Percentiles rank a stretch among this genome's conserved stretches.
These are phyloP conservation scores for Dusona sp. DNA, from an alignment of 2,888 invertebrate species.

Conservation along the genomic window DNA sequence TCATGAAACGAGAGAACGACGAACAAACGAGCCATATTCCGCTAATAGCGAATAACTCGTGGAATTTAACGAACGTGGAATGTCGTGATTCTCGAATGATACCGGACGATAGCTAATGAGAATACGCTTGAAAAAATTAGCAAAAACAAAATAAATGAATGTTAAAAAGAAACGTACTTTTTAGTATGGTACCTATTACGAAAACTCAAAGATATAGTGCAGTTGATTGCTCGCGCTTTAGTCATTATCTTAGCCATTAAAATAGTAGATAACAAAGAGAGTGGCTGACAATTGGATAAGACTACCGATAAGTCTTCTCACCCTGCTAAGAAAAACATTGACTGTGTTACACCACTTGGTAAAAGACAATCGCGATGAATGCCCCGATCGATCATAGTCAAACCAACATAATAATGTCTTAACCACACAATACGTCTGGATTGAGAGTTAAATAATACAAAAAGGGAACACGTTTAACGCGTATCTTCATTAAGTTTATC, in stretches of 20 bases:
- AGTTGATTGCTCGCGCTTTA: not conserved
- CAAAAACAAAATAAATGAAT: not conserved
- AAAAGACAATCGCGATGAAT: slow-evolving; percentile 38
- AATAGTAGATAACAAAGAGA: not conserved
- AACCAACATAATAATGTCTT: slow-evolving; percentile 31
- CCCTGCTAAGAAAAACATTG: not conserved
- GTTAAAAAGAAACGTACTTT: not conserved
- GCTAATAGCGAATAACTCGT: slow-evolving; percentile 55
- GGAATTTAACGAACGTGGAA: slow-evolving; percentile 49
- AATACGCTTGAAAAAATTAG: not conserved
- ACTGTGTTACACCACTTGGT: slow-evolving; percentile 8
- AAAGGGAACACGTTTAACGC: slow-evolving; percentile 4
- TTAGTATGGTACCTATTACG: not conserved
- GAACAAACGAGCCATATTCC: slow-evolving; percentile 53
- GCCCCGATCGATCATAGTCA: slow-evolving; percentile 56
- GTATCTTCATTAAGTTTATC: slow-evolving; percentile 48
- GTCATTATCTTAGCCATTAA: not conserved
- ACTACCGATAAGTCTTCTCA: not conserved
- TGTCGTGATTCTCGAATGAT: slow-evolving; percentile 35
- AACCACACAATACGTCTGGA: slow-evolving; percentile 28
- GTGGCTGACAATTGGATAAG: slow-evolving; percentile 15
- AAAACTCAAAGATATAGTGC: not conserved
- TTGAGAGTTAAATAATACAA: slow-evolving; percentile 53
- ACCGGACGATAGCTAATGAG: slow-evolving; percentile 60
- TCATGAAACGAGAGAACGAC: slow-evolving; percentile 47